Evolutionary conservation across 2,113 vertebrate genomes (phyloP).

Genomic region (Eolophus roseicapilla): DNA sequence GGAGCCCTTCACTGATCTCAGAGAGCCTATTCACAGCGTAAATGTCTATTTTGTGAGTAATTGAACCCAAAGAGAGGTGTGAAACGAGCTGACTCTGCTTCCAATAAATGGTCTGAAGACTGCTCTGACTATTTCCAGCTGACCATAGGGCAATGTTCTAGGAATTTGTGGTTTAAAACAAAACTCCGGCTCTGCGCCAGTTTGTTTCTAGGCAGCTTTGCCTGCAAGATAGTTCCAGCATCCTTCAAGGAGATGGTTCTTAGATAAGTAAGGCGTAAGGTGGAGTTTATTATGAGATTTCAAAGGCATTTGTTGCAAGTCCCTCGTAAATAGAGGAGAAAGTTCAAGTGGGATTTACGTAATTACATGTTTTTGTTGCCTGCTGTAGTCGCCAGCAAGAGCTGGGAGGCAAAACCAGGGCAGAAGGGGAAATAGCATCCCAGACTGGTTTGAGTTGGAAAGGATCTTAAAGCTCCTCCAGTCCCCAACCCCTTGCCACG

Average conservation of each 20-base stretch:
- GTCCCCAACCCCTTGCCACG: not conserved
- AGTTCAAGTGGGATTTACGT: not conserved
- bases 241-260: not conserved
- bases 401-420: not conserved
- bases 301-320: rapidly evolving
- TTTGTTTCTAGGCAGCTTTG: not conserved
- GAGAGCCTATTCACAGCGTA: not conserved
- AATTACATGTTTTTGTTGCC: rapidly evolving
- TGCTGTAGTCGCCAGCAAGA: rapidly evolving
- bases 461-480: not conserved
- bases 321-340: not conserved
- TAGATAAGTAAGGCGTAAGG: not conserved
- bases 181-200: rapidly evolving
- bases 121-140: not conserved
- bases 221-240: not conserved
- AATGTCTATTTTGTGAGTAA: conserved; percentile 10
- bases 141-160: not conserved
- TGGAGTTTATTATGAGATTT: not conserved
- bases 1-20: not conserved
- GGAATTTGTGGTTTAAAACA: conserved; percentile 14
- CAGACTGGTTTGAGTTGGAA: not conserved
- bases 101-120: not conserved
- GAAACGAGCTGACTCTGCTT: conserved; percentile 16
- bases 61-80: not conserved
- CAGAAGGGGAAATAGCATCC: not conserved